Percentiles rank a stretch among this genome's conserved stretches.
Evolutionary conservation across 2,888 invertebrate species (phyloP).

Genomic region (Cephus spinipes): DNA sequence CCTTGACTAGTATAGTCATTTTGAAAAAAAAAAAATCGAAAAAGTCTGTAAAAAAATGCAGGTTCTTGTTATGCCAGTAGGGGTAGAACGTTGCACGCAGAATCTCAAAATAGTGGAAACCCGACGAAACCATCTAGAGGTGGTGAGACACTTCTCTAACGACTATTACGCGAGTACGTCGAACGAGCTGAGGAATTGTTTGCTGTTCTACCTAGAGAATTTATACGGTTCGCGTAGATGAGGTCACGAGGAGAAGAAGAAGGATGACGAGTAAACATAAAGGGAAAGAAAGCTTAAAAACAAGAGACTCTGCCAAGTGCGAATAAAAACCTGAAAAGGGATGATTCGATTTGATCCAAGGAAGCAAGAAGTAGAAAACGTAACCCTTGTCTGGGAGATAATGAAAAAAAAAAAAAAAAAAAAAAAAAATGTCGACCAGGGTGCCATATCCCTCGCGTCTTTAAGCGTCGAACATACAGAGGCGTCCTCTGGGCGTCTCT

Average conservation of each 20-base stretch:
- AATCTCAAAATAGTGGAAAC: background rate
- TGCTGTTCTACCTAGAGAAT: background rate
- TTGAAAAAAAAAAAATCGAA: background rate
- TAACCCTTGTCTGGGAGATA: background rate
- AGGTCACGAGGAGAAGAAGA: background rate
- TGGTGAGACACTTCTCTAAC: background rate
- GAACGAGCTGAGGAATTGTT: background rate
- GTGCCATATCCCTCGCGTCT: background rate
- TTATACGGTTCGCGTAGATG: background rate
- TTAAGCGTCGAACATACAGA: constrained; percentile 8
- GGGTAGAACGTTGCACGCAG: background rate
- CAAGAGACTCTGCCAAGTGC: background rate
- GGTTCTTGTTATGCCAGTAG: background rate
- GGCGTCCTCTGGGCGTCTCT: constrained; percentile 15
- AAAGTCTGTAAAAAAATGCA: background rate
- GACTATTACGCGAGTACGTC: background rate
- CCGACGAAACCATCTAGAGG: background rate
- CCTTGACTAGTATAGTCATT: background rate
- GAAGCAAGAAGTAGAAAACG: background rate
- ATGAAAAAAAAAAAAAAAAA: background rate
- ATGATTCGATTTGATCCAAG: background rate
- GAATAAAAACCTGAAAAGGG: background rate
- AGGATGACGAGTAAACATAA: background rate
- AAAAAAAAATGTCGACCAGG: background rate
- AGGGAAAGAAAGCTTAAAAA: background rate